Percentiles rank a stretch among this genome's conserved stretches.
Conservation (phyloP, 2,888 invertebrate species). For the Magallana nippona region DNA sequence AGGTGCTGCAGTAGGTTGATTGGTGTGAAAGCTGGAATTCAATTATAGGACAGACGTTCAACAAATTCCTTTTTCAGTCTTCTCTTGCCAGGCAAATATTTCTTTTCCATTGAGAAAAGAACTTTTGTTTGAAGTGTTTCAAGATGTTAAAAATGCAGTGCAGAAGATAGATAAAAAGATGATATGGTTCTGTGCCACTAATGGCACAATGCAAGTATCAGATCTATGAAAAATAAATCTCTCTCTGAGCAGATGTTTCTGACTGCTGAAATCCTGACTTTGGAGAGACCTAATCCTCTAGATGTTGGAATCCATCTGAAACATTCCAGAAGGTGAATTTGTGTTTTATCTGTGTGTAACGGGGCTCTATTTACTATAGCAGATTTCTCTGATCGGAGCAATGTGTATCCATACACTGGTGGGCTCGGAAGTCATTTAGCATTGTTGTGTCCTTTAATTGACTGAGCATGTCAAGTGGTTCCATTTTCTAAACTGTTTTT, state of each 20-base stretch:
- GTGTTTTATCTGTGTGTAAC: too few species aligned
- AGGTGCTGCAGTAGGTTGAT: too few species aligned
- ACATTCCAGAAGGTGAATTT: neutral
- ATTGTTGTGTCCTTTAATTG: too few species aligned
- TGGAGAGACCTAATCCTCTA: neutral
- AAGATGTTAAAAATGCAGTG: constrained; percentile 1
- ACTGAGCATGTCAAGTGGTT: too few species aligned
- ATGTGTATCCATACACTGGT: too few species aligned
- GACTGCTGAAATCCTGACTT: neutral
- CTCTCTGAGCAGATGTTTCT: constrained; percentile 16
- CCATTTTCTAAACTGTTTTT: too few species aligned
- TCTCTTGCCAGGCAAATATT: neutral
- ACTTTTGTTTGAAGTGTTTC: neutral
- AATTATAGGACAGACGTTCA: neutral
- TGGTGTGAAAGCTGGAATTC: too few species aligned
- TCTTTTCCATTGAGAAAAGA: neutral
- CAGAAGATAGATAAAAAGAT: neutral
- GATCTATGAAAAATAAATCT: constrained; percentile 18
- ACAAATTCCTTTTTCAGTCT: constrained; percentile 7
- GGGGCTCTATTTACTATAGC: too few species aligned
- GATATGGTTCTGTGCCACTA: neutral
- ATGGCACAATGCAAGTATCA: neutral
- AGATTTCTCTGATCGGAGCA: too few species aligned
- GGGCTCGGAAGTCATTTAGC: too few species aligned
- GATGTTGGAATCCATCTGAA: neutral